Evolutionary conservation across 2,797 vertebrate species (phyloP).

Genomic region (Typhlichthys eigenmanni): DNA sequence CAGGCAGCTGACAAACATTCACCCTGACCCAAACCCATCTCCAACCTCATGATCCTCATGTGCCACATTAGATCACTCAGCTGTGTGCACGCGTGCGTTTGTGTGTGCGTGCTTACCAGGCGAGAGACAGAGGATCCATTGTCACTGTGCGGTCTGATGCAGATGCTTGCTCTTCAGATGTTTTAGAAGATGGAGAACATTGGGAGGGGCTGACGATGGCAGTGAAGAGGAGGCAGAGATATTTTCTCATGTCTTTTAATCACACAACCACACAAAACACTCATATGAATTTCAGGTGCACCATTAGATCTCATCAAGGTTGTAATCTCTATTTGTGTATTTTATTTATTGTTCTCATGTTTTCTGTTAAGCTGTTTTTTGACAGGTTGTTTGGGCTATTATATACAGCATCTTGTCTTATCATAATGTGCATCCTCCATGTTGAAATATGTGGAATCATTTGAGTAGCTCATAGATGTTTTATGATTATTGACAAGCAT

Average conservation of each 20-base stretch:
- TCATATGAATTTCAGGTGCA: no score
- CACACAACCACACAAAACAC: background rate
- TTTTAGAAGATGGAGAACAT: conserved; percentile 46
- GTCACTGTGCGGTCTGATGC: conserved; percentile 54
- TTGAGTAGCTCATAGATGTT: no score
- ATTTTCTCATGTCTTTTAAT: background rate
- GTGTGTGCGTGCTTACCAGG: conserved; percentile 35
- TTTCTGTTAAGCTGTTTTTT: no score
- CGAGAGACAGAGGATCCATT: conserved; percentile 65
- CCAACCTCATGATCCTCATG: conserved; percentile 80
- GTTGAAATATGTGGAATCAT: no score
- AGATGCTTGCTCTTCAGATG: conserved; percentile 66
- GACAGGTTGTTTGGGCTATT: no score
- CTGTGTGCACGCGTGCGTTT: conserved; percentile 55
- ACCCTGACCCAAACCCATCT: conserved; percentile 64
- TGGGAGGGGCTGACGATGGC: background rate
- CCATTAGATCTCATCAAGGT: no score
- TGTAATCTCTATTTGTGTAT: no score
- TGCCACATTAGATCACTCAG: conserved; percentile 77
- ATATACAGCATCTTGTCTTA: no score
- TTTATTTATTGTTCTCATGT: no score
- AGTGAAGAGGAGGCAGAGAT: background rate
- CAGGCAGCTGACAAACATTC: conserved; percentile 65
- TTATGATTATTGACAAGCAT: no score
- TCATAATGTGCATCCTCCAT: no score